Evolutionary conservation across 2,888 invertebrate genomes (phyloP).

Genomic region (Acanthoscelides obtectus): DNA sequence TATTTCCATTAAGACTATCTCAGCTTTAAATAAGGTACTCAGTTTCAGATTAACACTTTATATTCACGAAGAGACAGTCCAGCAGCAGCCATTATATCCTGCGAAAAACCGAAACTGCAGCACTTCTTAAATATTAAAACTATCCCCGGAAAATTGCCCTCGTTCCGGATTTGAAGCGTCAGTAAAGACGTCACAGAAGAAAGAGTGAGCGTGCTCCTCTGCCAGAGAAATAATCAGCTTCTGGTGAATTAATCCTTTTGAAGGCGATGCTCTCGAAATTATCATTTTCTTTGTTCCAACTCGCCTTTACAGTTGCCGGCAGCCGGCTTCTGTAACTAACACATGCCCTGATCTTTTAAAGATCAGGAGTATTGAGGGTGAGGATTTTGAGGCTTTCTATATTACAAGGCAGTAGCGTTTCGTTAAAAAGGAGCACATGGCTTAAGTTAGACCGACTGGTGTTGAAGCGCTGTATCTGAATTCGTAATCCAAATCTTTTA

Average conservation of each 20-base stretch:
- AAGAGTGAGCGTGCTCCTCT: neutral
- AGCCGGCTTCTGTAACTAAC: constrained; percentile 37
- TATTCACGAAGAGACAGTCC: neutral
- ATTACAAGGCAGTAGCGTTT: constrained; percentile 9
- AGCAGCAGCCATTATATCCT: neutral
- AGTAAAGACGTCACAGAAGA: neutral
- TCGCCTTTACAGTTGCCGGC: constrained; percentile 30
- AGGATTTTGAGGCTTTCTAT: neutral
- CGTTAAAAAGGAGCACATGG: constrained; percentile 2
- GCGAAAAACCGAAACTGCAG: neutral
- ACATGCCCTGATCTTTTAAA: constrained; percentile 42
- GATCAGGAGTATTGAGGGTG: constrained; percentile 40
- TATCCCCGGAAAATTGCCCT: neutral
- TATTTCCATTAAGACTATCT: neutral
- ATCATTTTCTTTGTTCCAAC: constrained; percentile 38
- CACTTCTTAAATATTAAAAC: neutral
- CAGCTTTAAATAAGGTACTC: neutral
- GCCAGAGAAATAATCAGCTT: constrained; percentile 33
- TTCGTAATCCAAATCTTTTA: too few relatives aligned
- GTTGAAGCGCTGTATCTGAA: too few relatives aligned
- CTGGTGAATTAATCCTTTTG: constrained; percentile 37
- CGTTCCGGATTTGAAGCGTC: neutral
- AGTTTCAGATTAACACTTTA: neutral
- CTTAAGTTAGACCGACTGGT: too few relatives aligned
- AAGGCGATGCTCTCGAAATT: constrained; percentile 29